Evolutionary conservation across 1,140 invertebrate species (phyloP).

Genomic region (Zaprionus gabonicus): DNA sequence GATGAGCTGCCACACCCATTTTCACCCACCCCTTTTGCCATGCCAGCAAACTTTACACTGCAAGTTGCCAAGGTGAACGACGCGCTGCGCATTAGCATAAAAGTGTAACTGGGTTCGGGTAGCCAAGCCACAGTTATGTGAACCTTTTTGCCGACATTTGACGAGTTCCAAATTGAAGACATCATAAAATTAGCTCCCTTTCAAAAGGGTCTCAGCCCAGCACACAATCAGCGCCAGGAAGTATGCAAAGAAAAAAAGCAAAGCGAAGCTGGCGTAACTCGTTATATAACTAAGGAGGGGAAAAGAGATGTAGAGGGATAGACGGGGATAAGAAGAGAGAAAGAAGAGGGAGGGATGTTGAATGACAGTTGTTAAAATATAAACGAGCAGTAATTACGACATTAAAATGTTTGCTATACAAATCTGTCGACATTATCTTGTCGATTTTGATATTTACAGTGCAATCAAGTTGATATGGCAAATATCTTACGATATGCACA

Average conservation of each 20-base stretch:
- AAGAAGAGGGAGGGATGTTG: background rate
- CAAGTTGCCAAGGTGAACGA: conserved; percentile 51
- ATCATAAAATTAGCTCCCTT: conserved; percentile 76
- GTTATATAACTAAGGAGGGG: background rate
- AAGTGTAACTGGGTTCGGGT: conserved; percentile 27
- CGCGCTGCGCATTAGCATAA: conserved; percentile 63
- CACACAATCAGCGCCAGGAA: conserved; percentile 22
- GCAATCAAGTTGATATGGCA: conserved; percentile 12
- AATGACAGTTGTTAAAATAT: background rate
- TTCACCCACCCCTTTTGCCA: background rate
- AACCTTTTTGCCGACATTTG: conserved; percentile 54
- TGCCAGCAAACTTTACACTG: conserved; percentile 13
- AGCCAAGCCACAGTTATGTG: conserved; percentile 42
- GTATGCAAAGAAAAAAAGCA: conserved; percentile 36
- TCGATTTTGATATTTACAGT: conserved; percentile 13
- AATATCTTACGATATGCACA: conserved; percentile 14
- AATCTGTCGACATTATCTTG: background rate
- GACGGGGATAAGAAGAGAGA: background rate
- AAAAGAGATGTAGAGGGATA: background rate
- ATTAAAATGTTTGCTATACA: conserved; percentile 2
- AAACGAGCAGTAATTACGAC: conserved; percentile 2
- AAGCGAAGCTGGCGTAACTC: conserved; percentile 1
- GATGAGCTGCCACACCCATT: conserved; percentile 2
- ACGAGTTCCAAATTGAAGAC: conserved; percentile 69
- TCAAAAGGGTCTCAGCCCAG: conserved; percentile 45